These are phyloP conservation scores for Anhinga anhinga DNA, from an alignment of 2,113 vertebrate species.

Conservation along the genomic window DNA sequence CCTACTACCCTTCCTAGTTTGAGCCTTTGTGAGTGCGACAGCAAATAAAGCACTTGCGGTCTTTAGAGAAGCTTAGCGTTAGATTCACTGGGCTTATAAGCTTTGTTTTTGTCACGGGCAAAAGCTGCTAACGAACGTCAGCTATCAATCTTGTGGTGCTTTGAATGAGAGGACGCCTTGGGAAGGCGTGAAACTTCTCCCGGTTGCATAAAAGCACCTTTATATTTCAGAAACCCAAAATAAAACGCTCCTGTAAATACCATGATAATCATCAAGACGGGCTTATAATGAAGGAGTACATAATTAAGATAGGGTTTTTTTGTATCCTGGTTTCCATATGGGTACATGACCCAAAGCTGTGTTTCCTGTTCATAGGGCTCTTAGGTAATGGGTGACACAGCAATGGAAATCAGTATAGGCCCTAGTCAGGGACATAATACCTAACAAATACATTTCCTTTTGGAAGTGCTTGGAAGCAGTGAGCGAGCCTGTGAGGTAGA, in stretches of 20 bases:
- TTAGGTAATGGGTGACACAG: background rate
- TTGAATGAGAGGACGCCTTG: background rate
- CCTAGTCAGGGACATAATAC: background rate
- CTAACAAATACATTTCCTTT: background rate
- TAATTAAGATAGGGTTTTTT: background rate
- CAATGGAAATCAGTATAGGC: background rate
- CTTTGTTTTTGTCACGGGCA: fast-evolving
- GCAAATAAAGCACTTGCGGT: background rate
- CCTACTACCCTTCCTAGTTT: background rate
- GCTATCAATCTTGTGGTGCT: background rate
- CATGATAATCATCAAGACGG: background rate
- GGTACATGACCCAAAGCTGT: background rate
- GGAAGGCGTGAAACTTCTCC: background rate
- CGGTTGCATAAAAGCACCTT: background rate
- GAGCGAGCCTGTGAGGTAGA: background rate
- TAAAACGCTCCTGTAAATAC: background rate
- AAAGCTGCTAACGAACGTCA: background rate
- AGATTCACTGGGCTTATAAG: background rate
- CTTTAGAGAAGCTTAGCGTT: background rate
- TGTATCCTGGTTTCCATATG: background rate
- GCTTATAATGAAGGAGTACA: background rate
- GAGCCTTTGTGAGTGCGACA: background rate
- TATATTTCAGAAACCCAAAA: background rate
- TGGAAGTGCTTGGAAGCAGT: too few species aligned
- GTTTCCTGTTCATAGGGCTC: background rate